A percentile compares a stretch with the other conserved stretches of the same genome.
phyloP scores from a whole-genome alignment of 2,113 vertebrate genomes.

The Himantopus leucocephalus region DNA sequence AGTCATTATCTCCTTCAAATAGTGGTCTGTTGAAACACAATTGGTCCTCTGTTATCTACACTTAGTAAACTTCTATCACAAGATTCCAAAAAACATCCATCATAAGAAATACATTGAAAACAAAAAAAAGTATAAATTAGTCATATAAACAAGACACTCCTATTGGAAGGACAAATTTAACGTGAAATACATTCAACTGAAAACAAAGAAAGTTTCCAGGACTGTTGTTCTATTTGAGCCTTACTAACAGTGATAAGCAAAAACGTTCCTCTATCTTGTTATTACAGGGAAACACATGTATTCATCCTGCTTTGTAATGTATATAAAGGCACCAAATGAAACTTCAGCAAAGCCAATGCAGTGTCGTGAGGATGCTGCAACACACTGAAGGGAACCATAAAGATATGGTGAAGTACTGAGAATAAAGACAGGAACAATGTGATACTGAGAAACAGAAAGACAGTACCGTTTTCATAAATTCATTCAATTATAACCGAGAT shows the following conservation, averaged over 20 bases:
- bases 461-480: not conserved
- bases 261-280: not conserved
- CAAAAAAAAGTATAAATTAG: not conserved
- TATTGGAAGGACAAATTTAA: not conserved
- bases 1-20: constrained; percentile 99
- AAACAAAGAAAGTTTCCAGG: not conserved
- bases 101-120: not conserved
- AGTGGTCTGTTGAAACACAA: constrained; percentile 84
- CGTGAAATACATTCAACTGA: not conserved
- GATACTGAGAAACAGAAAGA: not conserved
- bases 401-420: not conserved
- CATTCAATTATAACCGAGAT: not conserved
- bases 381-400: not conserved
- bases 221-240: not conserved
- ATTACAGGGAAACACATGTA: not conserved
- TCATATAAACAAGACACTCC: not conserved
- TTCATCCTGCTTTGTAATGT: not conserved
- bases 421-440: not conserved
- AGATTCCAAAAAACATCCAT: not conserved
- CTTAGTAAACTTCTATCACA: not conserved
- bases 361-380: not conserved
- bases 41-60: not conserved
- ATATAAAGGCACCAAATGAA: not conserved
- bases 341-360: not conserved
- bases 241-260: not conserved